Percentiles rank a stretch among this genome's conserved stretches.
Conservation (phyloP, 2,113 vertebrate species). For the Hypocryptadius cinnamomeus region DNA sequence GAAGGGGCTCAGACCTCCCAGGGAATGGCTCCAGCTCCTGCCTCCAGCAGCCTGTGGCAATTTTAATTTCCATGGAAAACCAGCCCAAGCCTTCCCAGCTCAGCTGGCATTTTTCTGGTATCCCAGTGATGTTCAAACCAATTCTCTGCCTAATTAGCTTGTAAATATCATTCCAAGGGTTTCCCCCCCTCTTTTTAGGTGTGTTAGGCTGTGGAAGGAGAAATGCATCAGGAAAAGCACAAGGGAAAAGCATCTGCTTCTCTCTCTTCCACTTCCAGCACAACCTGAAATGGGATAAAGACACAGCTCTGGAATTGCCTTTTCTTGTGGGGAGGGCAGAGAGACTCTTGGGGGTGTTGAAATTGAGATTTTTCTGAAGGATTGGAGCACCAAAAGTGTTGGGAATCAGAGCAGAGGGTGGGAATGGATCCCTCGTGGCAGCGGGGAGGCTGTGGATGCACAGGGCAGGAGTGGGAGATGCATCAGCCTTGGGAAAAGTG, state of each 20-base stretch:
- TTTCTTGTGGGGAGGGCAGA: no score
- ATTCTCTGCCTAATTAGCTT: not conserved
- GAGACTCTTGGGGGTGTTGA: not conserved
- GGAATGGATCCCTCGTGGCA: accelerated
- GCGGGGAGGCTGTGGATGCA: not conserved
- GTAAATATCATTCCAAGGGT: not conserved
- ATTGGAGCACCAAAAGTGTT: not conserved
- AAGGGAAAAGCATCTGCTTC: not conserved
- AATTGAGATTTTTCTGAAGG: not conserved
- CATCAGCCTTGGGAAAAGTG: not conserved
- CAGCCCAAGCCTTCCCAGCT: not conserved
- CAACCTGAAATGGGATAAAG: not conserved
- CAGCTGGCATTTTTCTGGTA: not conserved
- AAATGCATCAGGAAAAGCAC: not conserved
- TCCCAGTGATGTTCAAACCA: not conserved
- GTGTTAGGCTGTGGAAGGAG: not conserved
- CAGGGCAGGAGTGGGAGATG: not conserved
- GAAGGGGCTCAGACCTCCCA: not conserved
- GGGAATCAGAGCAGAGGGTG: not conserved
- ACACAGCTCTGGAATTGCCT: not conserved
- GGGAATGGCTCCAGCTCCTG: not conserved
- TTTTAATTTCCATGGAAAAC: not conserved
- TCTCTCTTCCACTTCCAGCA: not conserved
- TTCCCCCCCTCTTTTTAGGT: not conserved
- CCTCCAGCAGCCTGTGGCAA: not conserved